These are phyloP conservation scores for Ancistrus triradiatus DNA, from an alignment of 2,113 vertebrate genomes.

Conservation along the genomic window DNA sequence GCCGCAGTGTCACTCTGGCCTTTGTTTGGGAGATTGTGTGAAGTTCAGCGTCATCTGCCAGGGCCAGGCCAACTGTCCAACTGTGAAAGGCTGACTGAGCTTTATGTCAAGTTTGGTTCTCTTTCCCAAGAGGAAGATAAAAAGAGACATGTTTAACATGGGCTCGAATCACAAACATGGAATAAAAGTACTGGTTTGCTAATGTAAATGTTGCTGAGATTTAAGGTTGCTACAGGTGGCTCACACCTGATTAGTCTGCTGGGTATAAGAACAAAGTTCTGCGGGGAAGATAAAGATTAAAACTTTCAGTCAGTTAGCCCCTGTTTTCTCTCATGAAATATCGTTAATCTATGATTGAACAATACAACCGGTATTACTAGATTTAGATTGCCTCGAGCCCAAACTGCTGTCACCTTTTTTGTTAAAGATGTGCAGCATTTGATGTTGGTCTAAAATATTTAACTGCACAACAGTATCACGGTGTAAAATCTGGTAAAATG, in stretches of 20 bases:
- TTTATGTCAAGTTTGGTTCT: background rate
- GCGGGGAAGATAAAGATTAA: constrained; percentile 7
- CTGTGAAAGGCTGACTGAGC: constrained; percentile 1
- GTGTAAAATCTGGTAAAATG: no score
- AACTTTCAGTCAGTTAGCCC: background rate
- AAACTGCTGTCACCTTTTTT: no score
- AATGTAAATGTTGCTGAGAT: background rate
- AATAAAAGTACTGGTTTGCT: background rate
- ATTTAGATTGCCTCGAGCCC: no score
- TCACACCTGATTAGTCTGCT: constrained; percentile 18
- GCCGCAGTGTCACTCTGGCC: constrained; percentile 14
- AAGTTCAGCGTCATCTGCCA: background rate
- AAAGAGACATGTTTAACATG: background rate
- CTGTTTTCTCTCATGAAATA: background rate
- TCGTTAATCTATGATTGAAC: no score
- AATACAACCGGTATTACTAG: no score
- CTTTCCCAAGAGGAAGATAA: background rate
- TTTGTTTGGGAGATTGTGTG: constrained; percentile 21
- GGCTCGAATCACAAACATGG: background rate
- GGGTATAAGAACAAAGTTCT: constrained; percentile 25
- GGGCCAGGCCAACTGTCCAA: constrained; percentile 8
- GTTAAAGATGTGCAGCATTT: no score
- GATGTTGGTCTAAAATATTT: no score
- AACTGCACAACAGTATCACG: no score
- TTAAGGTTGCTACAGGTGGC: background rate